These are phyloP conservation scores for Pammene fasciana DNA, from an alignment of 2,888 invertebrate species.

Conservation along the genomic window DNA sequence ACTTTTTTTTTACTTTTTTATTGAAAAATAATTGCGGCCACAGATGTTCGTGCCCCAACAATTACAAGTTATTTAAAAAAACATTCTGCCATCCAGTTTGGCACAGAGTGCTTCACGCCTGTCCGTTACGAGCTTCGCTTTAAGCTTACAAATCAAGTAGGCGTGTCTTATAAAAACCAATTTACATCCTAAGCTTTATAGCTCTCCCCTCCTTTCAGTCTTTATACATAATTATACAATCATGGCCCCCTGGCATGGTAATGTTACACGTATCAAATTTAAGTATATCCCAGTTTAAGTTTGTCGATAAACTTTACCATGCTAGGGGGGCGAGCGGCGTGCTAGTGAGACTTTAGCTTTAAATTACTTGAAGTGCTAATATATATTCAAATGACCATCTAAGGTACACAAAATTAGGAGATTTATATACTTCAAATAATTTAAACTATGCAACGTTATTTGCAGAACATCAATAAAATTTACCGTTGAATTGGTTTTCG, in stretches of 20 bases:
- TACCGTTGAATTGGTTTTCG: not conserved
- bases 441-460: not conserved
- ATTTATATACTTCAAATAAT: not conserved
- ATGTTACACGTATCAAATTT: not conserved
- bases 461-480: not conserved
- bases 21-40: constrained; percentile 80
- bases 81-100: constrained; percentile 61
- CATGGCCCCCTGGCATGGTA: constrained; percentile 4
- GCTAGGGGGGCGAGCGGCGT: constrained; percentile 14
- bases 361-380: not conserved
- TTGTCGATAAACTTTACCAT: not conserved
- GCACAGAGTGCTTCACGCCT: constrained; percentile 58
- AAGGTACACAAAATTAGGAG: too few species aligned
- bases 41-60: constrained; percentile 68
- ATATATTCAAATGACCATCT: too few species aligned
- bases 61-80: constrained; percentile 53
- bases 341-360: constrained; percentile 13
- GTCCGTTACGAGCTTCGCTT: constrained; percentile 41
- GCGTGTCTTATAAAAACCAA: constrained; percentile 55
- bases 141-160: constrained; percentile 41
- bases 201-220: constrained; percentile 31
- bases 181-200: constrained; percentile 46
- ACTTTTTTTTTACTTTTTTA: constrained; percentile 81
- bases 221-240: constrained; percentile 37
- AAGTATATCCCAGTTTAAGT: not conserved